These are phyloP conservation scores for Caenorhabditis briggsae DNA, from an alignment of 1,140 invertebrate genomes.

Conservation along the genomic window DNA sequence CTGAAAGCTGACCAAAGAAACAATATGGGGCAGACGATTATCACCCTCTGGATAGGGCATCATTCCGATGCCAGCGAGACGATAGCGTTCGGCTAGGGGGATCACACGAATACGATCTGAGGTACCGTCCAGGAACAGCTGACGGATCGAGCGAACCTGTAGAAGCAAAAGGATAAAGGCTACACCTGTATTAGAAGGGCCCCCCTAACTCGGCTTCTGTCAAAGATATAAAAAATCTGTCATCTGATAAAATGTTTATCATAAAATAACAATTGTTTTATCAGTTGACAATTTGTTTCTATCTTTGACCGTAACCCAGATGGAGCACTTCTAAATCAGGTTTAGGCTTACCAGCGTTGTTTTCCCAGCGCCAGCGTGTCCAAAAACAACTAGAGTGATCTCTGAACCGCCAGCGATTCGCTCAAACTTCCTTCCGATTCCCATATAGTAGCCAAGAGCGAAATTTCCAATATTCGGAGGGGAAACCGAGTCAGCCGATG, in stretches of 20 bases:
- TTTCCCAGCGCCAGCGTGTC: slow-evolving; percentile 6
- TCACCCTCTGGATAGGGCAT: slow-evolving; percentile 38
- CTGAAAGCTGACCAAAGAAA: neutral
- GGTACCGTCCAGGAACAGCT: slow-evolving; percentile 31
- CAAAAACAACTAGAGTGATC: slow-evolving; percentile 24
- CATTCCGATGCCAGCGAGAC: slow-evolving; percentile 44
- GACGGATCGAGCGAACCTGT: slow-evolving; percentile 34
- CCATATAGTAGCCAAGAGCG: slow-evolving; percentile 21
- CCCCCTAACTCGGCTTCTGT: no score
- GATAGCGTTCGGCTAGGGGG: neutral
- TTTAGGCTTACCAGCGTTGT: neutral
- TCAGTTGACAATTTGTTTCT: no score
- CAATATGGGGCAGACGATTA: slow-evolving; percentile 23
- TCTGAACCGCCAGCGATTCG: neutral
- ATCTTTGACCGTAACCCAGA: no score
- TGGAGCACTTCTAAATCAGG: no score
- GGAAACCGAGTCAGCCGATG: neutral
- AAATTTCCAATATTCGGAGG: neutral
- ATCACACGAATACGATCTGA: slow-evolving; percentile 33
- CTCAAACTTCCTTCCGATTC: slow-evolving; percentile 28
- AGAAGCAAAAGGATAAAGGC: neutral
- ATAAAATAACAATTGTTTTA: no score
- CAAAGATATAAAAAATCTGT: no score
- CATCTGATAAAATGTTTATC: no score
- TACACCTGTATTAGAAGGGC: neutral